Base-by-base conservation (phyloP, 2,113 vertebrate genomes). In the Anolis carolinensis region DNA sequence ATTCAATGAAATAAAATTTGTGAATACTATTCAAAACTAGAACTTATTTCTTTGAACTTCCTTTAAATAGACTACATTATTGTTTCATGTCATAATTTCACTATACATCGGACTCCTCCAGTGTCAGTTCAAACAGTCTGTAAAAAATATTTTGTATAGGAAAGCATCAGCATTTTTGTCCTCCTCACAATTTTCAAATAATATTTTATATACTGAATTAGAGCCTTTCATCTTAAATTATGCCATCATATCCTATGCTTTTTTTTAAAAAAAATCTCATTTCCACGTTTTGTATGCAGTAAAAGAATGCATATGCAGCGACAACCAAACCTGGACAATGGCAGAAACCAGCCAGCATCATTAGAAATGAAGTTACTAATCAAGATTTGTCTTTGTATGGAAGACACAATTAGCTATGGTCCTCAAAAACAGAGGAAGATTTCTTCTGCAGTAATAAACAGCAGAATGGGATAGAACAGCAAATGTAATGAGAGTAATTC, bases 101-200 rank as follows among this genome's bases (percentile, higher is more conserved):
- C 25, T 25, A 48, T 5, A 75, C 23, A 50, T 13, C 44, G 30
- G 25, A 71, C 21, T 34, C 62, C 8, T 14, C 30, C 6, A 18
- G 21, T 32, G 32, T 55, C 27, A 36, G 1, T 11, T 59, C 34
- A 72, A 73, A 30, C 23, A 74, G 62, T 36, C 36, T 36, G 55
- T 74, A 11, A 30, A 83, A 21, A 16, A 39, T 83, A n/a, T 34
- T 74, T 18, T 39, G 14, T n/a, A 55, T 13, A 44, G 27, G 13
- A 83, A 44, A 62, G 7, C 20, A 52, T 62, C 55, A 82, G n/a
- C 10, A 83, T 1, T 8, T 83, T 83, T 63, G n/a, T 63, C 20
- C 62, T 84, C 65, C 30, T 75, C 36, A n/a, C 1, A 83, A 21
- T 73, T 75, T 75, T 75, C 50, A 82, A 52, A 55, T 82, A 72